Evolutionary conservation across 92 coral and sea anemone genomes (phyloP).

Genomic region (Phenganax subtilis): DNA sequence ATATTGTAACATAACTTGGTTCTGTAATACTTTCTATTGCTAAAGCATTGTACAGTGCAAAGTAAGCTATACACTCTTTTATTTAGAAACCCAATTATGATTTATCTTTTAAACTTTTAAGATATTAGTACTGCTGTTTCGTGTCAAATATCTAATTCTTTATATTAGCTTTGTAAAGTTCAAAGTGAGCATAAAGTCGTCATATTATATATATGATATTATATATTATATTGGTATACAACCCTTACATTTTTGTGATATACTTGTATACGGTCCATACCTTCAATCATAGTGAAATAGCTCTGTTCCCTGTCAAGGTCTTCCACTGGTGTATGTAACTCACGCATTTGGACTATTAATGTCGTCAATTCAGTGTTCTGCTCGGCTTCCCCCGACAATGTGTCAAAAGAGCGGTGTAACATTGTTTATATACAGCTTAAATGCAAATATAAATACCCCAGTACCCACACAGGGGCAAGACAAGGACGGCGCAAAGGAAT

Average conservation of each 20-base stretch:
- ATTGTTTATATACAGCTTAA: conserved; percentile 43
- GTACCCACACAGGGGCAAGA: conserved; percentile 35
- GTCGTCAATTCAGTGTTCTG: conserved; percentile 2
- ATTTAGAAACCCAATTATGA: too few species aligned
- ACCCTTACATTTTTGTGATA: background rate
- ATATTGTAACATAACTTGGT: too few species aligned
- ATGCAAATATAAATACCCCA: conserved; percentile 41
- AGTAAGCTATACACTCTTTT: too few species aligned
- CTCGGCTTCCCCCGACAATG: conserved; percentile 35
- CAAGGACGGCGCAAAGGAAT: conserved; percentile 15
- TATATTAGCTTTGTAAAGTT: too few species aligned
- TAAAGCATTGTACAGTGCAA: too few species aligned
- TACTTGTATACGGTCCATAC: background rate
- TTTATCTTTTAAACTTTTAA: too few species aligned
- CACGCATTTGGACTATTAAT: conserved; percentile 25
- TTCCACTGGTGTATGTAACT: conserved; percentile 38
- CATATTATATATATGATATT: too few species aligned
- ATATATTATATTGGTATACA: background rate
- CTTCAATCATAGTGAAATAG: conserved; percentile 42
- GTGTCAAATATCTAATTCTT: too few species aligned
- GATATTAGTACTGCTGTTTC: too few species aligned
- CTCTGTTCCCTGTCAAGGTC: conserved; percentile 27
- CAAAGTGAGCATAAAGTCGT: too few species aligned
- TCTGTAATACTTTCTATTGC: too few species aligned
- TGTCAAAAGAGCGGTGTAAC: conserved; percentile 35